phyloP scores from a whole-genome alignment of 2,797 vertebrate species.

The Falco concolor region DNA sequence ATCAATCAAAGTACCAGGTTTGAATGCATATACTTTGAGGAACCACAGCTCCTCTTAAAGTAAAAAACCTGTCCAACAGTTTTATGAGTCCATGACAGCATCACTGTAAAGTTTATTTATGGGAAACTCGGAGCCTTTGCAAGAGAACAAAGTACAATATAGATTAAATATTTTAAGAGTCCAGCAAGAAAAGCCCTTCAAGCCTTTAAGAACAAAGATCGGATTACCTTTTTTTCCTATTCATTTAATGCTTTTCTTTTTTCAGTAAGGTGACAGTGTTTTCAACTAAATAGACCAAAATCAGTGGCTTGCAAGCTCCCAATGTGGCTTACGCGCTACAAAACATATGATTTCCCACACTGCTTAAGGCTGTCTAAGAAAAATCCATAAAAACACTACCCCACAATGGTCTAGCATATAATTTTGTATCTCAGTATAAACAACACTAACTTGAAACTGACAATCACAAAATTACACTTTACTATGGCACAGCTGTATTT shows the following conservation, averaged over 20 bases:
- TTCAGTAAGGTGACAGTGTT: background rate
- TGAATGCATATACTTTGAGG: background rate
- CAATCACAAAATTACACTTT: background rate
- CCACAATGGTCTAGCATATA: background rate
- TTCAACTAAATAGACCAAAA: background rate
- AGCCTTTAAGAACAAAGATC: background rate
- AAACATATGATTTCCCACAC: background rate
- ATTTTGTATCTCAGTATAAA: background rate
- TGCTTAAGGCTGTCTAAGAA: background rate
- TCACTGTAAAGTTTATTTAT: background rate
- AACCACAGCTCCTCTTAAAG: background rate
- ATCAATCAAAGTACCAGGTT: background rate
- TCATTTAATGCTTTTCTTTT: background rate
- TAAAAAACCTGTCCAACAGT: background rate
- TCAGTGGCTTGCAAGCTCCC: background rate
- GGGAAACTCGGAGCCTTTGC: background rate
- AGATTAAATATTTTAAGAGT: background rate
- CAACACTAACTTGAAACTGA: background rate
- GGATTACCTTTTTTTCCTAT: background rate
- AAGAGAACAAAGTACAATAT: background rate
- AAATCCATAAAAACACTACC: background rate
- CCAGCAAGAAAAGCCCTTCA: background rate
- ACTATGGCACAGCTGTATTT: background rate
- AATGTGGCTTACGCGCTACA: background rate
- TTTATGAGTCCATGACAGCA: background rate